Evolutionary conservation across 2,888 invertebrate species (phyloP), one percentile per base, ranked within the genome.

Genomic region (Lithophane leautieri): DNA sequence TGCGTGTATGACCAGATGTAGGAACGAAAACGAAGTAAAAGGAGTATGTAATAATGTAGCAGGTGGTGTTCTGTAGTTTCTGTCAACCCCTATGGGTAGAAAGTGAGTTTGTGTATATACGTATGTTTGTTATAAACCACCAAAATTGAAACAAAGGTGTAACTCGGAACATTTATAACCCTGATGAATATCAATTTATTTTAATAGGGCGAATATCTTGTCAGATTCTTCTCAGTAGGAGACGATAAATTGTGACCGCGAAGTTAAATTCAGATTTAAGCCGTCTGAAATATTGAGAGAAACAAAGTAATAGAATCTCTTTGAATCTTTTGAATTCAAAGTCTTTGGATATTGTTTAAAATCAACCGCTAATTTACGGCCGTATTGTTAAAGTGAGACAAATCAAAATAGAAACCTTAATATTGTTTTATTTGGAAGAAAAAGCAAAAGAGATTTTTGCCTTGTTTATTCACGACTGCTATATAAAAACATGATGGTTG

Each of bases 291-390:
- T 34, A 22, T 9, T 22, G 22, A 42, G 25, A 28, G 28, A 76
- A 56, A 72, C 62, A 54, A 44, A 70, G 79, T 62, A 79, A 62
- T 62, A 62, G n/a, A 79, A 79, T 72, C n/a, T 63, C 54, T 65
- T 74, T 81, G 65, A 81, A 61, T n/a, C 28, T 42, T 61, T 66
- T 54, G 40, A 66, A 34, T 40, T 52, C 16, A 25, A 79, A 52
- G 40, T 54, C 28, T 80, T 73, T 54, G 40, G 1, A 25, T 73
- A 58, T 63, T 80, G 25, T 73, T 80, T 25, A 14, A 73, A 56
- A 56, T 63, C 16, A 58, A 63, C 16, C 56, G 34, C 25, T n/a
- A 34, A 77, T 63, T 76, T 25, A 12, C 16, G 8, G 3, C 8
- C 34, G 34, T 56, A 79, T 34, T 4, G 19, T 60, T 42, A 34